Evolutionary conservation across 2,797 vertebrate genomes (phyloP), one percentile per base, ranked within the genome.

Genomic region (Pseudocheirus occidentalis): DNA sequence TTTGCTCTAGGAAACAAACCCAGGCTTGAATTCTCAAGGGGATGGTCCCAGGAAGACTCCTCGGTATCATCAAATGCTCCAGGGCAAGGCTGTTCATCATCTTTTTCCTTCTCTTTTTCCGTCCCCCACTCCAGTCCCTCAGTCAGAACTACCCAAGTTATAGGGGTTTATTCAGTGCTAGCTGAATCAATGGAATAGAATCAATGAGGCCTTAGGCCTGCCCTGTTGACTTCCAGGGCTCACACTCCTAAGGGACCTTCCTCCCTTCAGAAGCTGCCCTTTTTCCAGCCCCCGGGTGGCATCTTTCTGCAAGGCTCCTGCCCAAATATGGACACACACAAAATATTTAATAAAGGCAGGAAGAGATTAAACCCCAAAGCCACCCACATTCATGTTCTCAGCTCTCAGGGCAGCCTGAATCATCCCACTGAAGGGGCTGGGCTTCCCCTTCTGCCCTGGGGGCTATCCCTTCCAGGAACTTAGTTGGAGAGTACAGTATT

Each of bases 371-470:
- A 94, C 92, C 97, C 92, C 40, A 94, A 96, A 98, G 93, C 97
- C 97, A 96, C 98, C 98, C 98, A 97, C 97, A 50, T 94, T 94
- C 73, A 91, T 92, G 97, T 97, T 97, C 97, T 96, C 93, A 97
- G 97, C 92, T 93, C 95, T 97, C 94, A 96, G 94, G 94, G 96
- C 97, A 97, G 34, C 27, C 92, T 98, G 97, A 98, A 92, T 98
- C 97, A 98, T 94, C 92, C 91, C 95, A 95, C 97, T 94, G 91
- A 50, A 96, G 97, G 94, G 0, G 92, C 57, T 62, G 92, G 90
- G 95, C 92, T 55, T 94, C 92, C 94, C 14, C 0, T 97, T 95
- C 94, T 95, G 96, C 96, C 58, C 50, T 10, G 0, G 52, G 66
- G 94, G 50, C 91, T 97, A 95, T 59, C 90, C 92, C 28, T 94